These are phyloP conservation scores for Microtus ochrogaster DNA, from an alignment of 2,113 vertebrate genomes.

Conservation along the genomic window DNA sequence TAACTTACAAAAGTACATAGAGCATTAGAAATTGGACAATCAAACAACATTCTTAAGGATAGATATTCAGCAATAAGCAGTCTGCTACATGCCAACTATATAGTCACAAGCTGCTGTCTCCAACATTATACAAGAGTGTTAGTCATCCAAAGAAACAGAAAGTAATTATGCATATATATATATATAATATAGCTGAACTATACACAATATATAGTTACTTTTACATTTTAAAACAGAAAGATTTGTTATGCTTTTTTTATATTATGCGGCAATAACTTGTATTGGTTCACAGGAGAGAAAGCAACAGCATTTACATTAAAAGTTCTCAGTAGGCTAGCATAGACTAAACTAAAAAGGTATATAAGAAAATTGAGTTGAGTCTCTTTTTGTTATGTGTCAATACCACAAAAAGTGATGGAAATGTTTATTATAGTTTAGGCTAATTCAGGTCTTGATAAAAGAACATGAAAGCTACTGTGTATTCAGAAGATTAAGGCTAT, in stretches of 20 bases:
- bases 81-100: neutral
- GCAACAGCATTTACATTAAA: neutral
- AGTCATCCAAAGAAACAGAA: neutral
- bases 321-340: neutral
- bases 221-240: neutral
- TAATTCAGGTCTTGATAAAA: neutral
- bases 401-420: neutral
- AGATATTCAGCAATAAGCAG: neutral
- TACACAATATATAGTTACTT: neutral
- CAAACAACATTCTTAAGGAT: neutral
- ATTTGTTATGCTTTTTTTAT: neutral
- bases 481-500: neutral
- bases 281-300: neutral
- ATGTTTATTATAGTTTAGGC: neutral
- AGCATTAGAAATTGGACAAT: neutral
- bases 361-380: constrained; percentile 7
- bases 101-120: neutral
- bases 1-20: neutral
- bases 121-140: neutral
- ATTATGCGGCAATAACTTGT: neutral
- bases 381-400: neutral
- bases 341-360: neutral
- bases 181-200: too few relatives aligned
- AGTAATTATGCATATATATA: neutral
- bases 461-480: neutral